Base-by-base conservation (phyloP, 2,797 vertebrate genomes). In the Falco cherrug region DNA sequence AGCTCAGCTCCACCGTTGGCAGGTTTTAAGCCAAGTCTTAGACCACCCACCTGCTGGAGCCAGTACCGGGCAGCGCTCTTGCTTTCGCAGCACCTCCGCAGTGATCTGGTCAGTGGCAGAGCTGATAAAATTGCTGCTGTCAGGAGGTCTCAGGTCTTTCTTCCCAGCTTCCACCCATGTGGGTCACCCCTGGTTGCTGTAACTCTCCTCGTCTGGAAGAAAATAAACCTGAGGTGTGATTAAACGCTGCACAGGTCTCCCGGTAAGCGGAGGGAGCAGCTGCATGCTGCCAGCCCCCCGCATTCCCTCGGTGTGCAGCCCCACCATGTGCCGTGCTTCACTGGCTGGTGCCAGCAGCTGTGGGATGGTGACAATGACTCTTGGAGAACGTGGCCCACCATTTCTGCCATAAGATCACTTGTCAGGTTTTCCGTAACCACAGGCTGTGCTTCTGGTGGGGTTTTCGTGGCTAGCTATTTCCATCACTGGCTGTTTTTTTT, bases 211-310 rank as follows among this genome's bases (percentile, higher is more conserved):
- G n/a, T 54, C 17, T 45, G 86, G 56, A 85, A 43, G 51, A 47
- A 59, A n/a, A 28, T 15, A 35, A n/a, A 9, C 9, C 25, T 1
- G 37, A 16, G 16, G 3, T 54, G 59, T 41, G 43, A 43, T 16
- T 70, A 37, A 84, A 20, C 3, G 2, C 28, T 7, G 1, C 1
- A 1, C 11, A 7, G 51, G 47, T 28, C 53, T 82, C 26, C 15
- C 26, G 2, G 26, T 25, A 7, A 41, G 63, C 0, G 5, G 33
- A 20, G 47, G 45, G 19, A 82, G 50, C 53, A 22, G 68, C 75
- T 28, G 45, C 0, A 0, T 4, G 8, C 28, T 67, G 25, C 29
- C 43, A 45, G 57, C 17, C 17, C 35, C 9, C 19, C 0, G 0
- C 1, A 6, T 29, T 25, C 56, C 43, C 15, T 6, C 22, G 24